Percentiles rank a stretch among this genome's conserved stretches.
Conservation (phyloP, 1,140 invertebrate species). For the Gonatopus flavifemur region DNA sequence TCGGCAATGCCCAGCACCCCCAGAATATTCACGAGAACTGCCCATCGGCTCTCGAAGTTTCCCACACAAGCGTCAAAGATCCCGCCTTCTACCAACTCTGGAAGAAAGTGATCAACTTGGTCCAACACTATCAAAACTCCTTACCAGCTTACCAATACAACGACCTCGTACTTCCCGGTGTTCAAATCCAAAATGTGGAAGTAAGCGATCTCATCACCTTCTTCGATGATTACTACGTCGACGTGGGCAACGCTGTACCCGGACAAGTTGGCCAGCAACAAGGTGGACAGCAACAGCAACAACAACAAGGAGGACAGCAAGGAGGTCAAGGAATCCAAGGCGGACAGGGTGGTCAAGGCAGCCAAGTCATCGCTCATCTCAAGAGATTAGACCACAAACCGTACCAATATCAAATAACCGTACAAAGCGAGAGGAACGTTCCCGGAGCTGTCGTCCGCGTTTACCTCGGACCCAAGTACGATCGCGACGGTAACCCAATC, state of each 20-base stretch:
- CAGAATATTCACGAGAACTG: conserved; percentile 48
- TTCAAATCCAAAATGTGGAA: conserved; percentile 65
- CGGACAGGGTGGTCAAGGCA: conserved; percentile 33
- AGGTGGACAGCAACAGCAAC: conserved; percentile 8
- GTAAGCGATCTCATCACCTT: conserved; percentile 65
- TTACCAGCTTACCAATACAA: conserved; percentile 65
- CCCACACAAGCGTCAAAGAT: conserved; percentile 54
- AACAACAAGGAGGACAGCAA: conserved; percentile 28
- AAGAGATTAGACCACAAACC: conserved; percentile 66
- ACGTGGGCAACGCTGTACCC: conserved; percentile 55
- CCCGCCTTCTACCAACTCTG: conserved; percentile 60
- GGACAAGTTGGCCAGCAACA: background rate
- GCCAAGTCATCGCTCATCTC: conserved; percentile 43
- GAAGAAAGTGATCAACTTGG: conserved; percentile 55
- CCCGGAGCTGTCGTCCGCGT: conserved; percentile 56
- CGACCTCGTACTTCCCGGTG: conserved; percentile 65
- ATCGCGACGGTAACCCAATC: conserved; percentile 59
- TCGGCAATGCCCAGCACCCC: conserved; percentile 52
- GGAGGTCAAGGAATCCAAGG: conserved; percentile 15
- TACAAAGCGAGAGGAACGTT: conserved; percentile 53
- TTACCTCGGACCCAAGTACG: conserved; percentile 64
- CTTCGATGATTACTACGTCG: conserved; percentile 62
- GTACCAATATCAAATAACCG: conserved; percentile 62
- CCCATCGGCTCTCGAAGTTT: conserved; percentile 56
- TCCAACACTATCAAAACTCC: conserved; percentile 61